Base-by-base conservation (phyloP, 1,140 invertebrate species). In the Sminthurinus signatus region DNA sequence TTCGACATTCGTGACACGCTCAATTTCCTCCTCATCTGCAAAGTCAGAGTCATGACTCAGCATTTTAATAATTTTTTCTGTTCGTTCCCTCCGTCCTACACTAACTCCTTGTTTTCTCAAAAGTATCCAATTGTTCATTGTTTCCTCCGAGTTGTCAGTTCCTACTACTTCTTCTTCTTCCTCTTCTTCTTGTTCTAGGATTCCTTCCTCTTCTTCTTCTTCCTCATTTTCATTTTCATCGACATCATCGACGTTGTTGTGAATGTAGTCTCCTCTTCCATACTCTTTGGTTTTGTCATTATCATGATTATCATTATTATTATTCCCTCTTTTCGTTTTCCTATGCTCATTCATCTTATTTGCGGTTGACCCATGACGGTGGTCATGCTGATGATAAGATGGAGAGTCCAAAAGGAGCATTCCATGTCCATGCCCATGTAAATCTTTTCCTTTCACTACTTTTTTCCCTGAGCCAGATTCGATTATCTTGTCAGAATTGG, bases 1-100 rank as follows among this genome's bases (percentile, higher is more conserved):
- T 31, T 27, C 68, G 84, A 84, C 44, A 48, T 25, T n/a, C 19
- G n/a, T n/a, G n/a, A 48, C 50, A 83, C 74, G 48, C 25, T 28
- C 19, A n/a, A 19, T 10, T 21, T 52, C 64, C 1, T 67, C 68
- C 36, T 70, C 65, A n/a, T 67, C 65, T 17, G 27, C 27, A 48
- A 51, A 62, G 48, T 67, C 62, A 14, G 58, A 68, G 46, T 64
- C 58, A 27, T 58, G 63, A 42, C 62, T 69, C 65, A 67, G 64
- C 31, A 67, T 46, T 25, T 60, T 57, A 43, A 60, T 60, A 44
- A 71, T 63, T 55, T 67, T 65, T 31, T 71, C 65, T 3, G 67
- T 54, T 52, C 69, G 46, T 50, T 68, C 58, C 46, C 61, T 61
- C 10, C 69, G 46, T 0, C 69, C 65, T 23, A 71, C 58, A 54